Conservation (phyloP, 2,113 vertebrate genomes). For the Diadophis punctatus region DNA sequence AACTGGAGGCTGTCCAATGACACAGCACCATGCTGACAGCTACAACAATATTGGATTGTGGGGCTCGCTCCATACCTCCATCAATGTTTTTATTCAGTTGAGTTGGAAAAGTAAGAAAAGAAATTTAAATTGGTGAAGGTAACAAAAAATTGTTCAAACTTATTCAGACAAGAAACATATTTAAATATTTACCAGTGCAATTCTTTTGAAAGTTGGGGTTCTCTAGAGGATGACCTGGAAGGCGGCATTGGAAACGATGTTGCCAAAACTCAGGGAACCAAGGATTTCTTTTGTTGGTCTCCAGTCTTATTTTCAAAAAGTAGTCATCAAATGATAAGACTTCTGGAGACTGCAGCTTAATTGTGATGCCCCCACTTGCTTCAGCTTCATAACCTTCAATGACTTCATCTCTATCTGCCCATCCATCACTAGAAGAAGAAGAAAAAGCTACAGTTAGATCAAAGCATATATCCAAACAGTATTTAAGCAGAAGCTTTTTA, state of each 20-base stretch:
- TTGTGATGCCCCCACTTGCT: constrained; percentile 95
- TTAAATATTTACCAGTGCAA: constrained; percentile 81
- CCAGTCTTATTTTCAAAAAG: constrained; percentile 89
- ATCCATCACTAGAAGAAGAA: constrained; percentile 85
- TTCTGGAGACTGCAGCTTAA: constrained; percentile 92
- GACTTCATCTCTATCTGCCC: constrained; percentile 97
- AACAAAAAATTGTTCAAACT: not conserved
- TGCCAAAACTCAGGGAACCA: constrained; percentile 99
- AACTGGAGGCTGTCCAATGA: not conserved
- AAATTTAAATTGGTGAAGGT: not conserved
- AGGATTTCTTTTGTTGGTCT: constrained; percentile 90
- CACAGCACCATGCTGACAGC: not conserved
- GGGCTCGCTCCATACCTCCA: not conserved
- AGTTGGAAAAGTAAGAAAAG: not conserved
- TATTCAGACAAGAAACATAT: not conserved
- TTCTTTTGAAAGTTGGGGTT: constrained; percentile 90
- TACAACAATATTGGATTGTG: not conserved
- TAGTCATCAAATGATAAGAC: constrained; percentile 92
- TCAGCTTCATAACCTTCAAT: constrained; percentile 95
- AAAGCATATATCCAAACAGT: not conserved
- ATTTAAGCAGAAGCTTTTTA: not conserved
- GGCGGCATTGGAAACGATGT: constrained; percentile 93
- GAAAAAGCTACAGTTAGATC: not conserved
- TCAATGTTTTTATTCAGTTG: not conserved
- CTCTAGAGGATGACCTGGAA: constrained; percentile 85